Percentiles rank a stretch among this genome's conserved stretches.
Evolutionary conservation across 2,797 vertebrate species (phyloP).

Genomic region (Acipenser transmontanus): DNA sequence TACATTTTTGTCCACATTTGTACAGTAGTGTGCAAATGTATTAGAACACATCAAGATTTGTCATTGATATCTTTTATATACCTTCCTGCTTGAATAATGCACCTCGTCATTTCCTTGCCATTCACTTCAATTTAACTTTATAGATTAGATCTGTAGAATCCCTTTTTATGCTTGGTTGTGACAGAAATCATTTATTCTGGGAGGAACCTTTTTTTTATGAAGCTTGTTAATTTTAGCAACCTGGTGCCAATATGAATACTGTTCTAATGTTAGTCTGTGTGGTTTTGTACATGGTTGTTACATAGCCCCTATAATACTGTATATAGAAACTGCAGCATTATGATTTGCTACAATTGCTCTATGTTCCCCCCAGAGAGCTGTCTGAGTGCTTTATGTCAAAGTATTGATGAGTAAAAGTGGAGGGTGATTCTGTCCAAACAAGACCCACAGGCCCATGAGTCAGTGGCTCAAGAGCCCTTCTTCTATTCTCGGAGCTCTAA

Average conservation of each 20-base stretch:
- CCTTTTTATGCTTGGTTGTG: slow-evolving; percentile 2
- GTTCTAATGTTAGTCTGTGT: no score
- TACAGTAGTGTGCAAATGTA: no score
- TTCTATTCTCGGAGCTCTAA: slow-evolving; percentile 1
- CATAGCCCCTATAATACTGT: background rate
- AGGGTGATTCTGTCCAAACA: slow-evolving; percentile 5
- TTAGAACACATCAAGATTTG: no score
- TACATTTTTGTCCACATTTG: no score
- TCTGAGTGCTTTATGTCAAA: background rate
- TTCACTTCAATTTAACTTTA: no score
- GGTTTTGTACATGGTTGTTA: no score
- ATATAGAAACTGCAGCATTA: background rate
- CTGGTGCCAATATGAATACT: no score
- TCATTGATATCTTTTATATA: no score
- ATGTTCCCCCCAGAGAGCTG: background rate
- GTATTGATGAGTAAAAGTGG: background rate
- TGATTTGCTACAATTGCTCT: background rate
- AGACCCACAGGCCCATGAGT: background rate
- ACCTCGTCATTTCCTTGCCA: no score
- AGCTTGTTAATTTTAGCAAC: no score
- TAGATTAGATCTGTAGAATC: no score
- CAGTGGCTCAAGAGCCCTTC: background rate
- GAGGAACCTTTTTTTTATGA: slow-evolving; percentile 14
- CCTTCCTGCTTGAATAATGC: no score
- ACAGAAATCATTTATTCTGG: slow-evolving; percentile 17